phyloP scores from a whole-genome alignment of 2,888 invertebrate genomes.

The Dione juno region DNA sequence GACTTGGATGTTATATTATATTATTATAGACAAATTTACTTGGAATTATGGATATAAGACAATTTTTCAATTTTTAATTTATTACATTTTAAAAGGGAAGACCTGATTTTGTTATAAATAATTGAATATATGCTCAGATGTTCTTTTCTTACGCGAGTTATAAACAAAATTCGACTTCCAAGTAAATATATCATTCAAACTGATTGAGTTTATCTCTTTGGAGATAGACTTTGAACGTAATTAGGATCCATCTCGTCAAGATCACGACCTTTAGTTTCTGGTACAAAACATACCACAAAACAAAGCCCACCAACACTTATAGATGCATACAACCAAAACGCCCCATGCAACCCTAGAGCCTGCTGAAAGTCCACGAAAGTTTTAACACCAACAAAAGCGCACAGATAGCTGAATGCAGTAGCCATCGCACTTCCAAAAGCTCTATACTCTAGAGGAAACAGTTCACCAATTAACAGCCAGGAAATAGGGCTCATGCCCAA shows the following conservation, averaged over 20 bases:
- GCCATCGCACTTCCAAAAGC: conserved; percentile 95
- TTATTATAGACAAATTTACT: conserved; percentile 43
- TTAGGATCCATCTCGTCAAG: conserved; percentile 93
- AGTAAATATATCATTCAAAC: conserved; percentile 44
- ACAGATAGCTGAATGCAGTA: conserved; percentile 93
- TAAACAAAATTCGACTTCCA: conserved; percentile 43
- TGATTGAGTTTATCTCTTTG: conserved; percentile 66
- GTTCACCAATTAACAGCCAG: conserved; percentile 91
- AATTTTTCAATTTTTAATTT: neutral
- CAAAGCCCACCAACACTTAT: conserved; percentile 91
- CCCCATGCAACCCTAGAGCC: conserved; percentile 89
- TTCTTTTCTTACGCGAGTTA: neutral
- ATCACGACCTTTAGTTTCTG: conserved; percentile 95
- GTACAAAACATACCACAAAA: conserved; percentile 93
- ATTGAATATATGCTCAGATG: neutral
- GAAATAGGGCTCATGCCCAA: conserved; percentile 94
- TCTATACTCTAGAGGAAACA: conserved; percentile 92
- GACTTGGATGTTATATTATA: conserved; percentile 58
- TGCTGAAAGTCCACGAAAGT: conserved; percentile 93
- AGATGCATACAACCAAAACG: conserved; percentile 94
- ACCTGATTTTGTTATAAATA: neutral
- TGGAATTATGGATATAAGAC: conserved; percentile 43
- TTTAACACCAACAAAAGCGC: conserved; percentile 93
- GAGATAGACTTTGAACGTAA: conserved; percentile 80
- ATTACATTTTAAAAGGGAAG: neutral